Evolutionary conservation across 2,797 vertebrate species (phyloP).

Genomic region (Coregonus sp.): DNA sequence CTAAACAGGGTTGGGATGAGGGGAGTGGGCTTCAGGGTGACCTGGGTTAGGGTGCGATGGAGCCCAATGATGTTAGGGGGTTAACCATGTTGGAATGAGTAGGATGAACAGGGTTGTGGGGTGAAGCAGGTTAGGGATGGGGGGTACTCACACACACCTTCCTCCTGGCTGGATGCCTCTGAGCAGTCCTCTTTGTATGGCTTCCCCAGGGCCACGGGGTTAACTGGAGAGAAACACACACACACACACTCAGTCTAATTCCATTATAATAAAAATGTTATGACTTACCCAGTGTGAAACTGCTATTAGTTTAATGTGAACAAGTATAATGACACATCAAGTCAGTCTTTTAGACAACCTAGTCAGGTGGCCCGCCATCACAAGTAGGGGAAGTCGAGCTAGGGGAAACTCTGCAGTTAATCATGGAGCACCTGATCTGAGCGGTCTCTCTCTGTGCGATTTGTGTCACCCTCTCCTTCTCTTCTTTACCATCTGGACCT

Average conservation of each 20-base stretch:
- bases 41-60: neutral
- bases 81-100: neutral
- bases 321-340: neutral
- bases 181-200: slow-evolving; percentile 86
- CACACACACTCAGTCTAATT: neutral
- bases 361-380: neutral
- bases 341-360: neutral
- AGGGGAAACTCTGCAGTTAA: neutral
- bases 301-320: neutral
- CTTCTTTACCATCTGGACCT: neutral
- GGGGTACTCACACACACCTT: slow-evolving; percentile 75
- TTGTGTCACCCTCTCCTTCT: neutral
- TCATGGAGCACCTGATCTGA: neutral
- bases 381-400: too few species aligned
- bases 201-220: slow-evolving; percentile 80
- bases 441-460: neutral
- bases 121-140: neutral
- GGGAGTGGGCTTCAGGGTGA: neutral
- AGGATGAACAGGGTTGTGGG: neutral
- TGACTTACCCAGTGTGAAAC: neutral
- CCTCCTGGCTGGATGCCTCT: slow-evolving; percentile 93
- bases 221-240: slow-evolving; percentile 70
- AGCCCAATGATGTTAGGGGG: neutral
- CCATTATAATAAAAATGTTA: too few species aligned
- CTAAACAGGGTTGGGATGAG: neutral